A percentile compares a stretch with the other conserved stretches of the same genome.
phyloP scores from a whole-genome alignment of 2,113 vertebrate genomes.

The Mus pahari region DNA sequence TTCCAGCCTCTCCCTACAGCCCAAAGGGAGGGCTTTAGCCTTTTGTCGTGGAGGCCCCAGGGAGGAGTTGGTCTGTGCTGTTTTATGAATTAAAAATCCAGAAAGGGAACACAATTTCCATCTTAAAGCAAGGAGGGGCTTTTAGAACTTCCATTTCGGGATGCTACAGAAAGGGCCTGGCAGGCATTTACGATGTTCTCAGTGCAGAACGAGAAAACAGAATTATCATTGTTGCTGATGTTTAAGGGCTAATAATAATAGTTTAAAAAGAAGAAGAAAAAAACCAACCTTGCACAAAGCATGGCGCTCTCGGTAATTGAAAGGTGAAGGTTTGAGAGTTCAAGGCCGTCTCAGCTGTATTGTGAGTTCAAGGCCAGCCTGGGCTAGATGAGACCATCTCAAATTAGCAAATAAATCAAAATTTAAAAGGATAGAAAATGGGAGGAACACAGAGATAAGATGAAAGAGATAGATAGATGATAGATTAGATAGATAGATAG shows the following conservation, averaged over 20 bases:
- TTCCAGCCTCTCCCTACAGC: neutral
- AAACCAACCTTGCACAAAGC: neutral
- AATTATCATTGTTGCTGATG: neutral
- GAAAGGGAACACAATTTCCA: neutral
- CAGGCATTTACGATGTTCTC: neutral
- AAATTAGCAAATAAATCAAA: neutral
- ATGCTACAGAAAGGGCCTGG: neutral
- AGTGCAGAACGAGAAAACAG: neutral
- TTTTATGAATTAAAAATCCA: constrained; percentile 62
- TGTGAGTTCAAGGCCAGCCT: neutral
- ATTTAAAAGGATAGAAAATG: neutral
- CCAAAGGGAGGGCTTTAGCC: constrained; percentile 12
- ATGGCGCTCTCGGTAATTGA: neutral
- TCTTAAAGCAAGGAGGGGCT: constrained; percentile 40
- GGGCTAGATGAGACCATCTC: neutral
- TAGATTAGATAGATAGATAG: neutral
- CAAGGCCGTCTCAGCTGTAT: neutral
- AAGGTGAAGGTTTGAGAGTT: neutral
- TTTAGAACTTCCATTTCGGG: neutral
- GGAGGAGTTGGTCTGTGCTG: neutral
- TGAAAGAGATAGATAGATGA: neutral
- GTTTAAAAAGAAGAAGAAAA: neutral
- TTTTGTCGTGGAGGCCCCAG: constrained; percentile 55
- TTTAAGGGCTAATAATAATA: neutral
- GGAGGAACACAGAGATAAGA: neutral